Percentiles rank a stretch among this genome's conserved stretches.
phyloP scores from a whole-genome alignment of 2,888 invertebrate species.

The Laspeyria flexula region DNA sequence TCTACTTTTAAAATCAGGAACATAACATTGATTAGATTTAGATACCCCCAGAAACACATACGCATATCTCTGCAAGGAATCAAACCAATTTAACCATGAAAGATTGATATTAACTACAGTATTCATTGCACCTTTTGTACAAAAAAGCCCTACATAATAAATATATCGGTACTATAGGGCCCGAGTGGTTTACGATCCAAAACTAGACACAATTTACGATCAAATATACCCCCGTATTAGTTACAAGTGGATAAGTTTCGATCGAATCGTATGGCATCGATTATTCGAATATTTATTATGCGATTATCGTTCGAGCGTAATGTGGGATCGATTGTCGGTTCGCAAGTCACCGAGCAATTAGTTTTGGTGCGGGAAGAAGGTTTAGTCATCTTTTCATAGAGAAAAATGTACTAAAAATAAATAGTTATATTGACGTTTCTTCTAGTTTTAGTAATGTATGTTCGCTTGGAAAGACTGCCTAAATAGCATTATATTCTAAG shows the following conservation, averaged over 20 bases:
- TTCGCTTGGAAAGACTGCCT: too few species aligned
- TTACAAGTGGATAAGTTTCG: slow-evolving; percentile 45
- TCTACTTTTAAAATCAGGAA: too few species aligned
- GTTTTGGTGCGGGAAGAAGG: slow-evolving; percentile 5
- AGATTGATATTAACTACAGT: slow-evolving; percentile 36
- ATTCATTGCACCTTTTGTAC: slow-evolving; percentile 31
- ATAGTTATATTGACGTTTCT: too few species aligned
- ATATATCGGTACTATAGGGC: slow-evolving; percentile 22
- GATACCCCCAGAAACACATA: neutral
- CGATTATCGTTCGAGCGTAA: slow-evolving; percentile 44
- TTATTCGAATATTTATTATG: slow-evolving; percentile 44
- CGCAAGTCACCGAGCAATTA: slow-evolving; percentile 19
- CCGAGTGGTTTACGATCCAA: slow-evolving; percentile 46
- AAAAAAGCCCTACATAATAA: slow-evolving; percentile 22
- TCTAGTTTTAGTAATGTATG: too few species aligned
- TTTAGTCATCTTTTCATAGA: neutral
- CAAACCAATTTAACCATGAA: slow-evolving; percentile 31
- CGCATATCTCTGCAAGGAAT: slow-evolving; percentile 17
- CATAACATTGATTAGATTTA: too few species aligned
- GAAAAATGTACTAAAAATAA: too few species aligned
- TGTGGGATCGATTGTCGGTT: slow-evolving; percentile 42
- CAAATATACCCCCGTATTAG: slow-evolving; percentile 40
- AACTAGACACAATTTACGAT: slow-evolving; percentile 46
- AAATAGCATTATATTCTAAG: too few species aligned
- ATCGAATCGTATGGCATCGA: slow-evolving; percentile 39